Evolutionary conservation across 2,113 vertebrate genomes (phyloP).

Genomic region (Pelobates fuscus): DNA sequence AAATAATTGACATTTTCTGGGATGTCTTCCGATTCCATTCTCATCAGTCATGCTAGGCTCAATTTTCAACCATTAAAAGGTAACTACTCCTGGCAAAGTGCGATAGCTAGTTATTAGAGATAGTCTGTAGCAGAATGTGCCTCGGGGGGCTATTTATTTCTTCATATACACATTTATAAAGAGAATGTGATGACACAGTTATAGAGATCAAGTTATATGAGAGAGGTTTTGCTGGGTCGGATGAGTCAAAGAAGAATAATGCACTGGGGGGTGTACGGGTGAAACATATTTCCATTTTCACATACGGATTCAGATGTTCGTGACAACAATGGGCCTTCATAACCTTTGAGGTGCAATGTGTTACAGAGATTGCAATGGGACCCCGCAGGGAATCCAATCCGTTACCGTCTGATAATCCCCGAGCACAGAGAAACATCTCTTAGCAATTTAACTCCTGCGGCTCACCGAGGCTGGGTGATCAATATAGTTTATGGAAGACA

Average conservation of each 20-base stretch:
- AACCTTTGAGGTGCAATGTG: conserved; percentile 38
- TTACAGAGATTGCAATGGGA: conserved; percentile 20
- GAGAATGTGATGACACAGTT: conserved; percentile 1
- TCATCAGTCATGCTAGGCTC: conserved; percentile 20
- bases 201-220: conserved; percentile 31
- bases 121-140: background rate
- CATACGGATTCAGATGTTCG: conserved; percentile 21
- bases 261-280: conserved; percentile 6
- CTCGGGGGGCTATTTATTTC: conserved; percentile 18
- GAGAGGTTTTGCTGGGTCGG: background rate
- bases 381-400: conserved; percentile 33
- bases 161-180: conserved; percentile 6
- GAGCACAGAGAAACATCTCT: conserved; percentile 13
- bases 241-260: conserved; percentile 16
- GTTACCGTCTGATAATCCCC: conserved; percentile 17
- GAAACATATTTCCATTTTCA: conserved; percentile 40
- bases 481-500: background rate
- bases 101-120: conserved; percentile 3
- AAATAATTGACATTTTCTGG: conserved; percentile 21
- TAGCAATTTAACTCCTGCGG: conserved; percentile 9
- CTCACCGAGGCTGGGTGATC: background rate
- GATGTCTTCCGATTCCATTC: background rate
- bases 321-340: conserved; percentile 19
- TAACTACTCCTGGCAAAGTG: conserved; percentile 10
- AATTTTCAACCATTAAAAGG: conserved; percentile 10